These are phyloP conservation scores for Spermophilus dauricus DNA, from an alignment of 2,113 vertebrate species.

Conservation along the genomic window DNA sequence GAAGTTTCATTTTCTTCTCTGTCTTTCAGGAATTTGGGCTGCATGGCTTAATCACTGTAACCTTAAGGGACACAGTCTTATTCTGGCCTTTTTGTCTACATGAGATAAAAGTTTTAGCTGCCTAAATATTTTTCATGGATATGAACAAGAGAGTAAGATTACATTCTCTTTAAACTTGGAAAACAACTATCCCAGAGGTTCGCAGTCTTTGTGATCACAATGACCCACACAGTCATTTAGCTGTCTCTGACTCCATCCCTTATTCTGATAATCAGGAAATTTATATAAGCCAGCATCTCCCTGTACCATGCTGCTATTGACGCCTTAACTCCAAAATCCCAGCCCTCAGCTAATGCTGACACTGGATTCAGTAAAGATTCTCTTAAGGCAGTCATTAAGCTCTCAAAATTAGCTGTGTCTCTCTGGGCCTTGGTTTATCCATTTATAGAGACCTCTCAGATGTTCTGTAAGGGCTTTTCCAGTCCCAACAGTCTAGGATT, in stretches of 20 bases:
- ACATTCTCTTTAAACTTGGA: not conserved
- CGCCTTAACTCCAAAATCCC: conserved; percentile 29
- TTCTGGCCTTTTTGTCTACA: not conserved
- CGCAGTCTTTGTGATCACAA: not conserved
- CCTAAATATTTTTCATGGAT: conserved; percentile 20
- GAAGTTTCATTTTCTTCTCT: conserved; percentile 67
- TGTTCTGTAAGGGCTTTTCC: not conserved
- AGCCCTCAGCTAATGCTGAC: not conserved
- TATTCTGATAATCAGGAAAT: conserved; percentile 21
- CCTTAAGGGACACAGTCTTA: not conserved
- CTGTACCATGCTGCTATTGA: not conserved
- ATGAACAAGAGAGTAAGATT: not conserved
- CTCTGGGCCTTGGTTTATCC: not conserved
- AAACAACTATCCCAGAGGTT: not conserved
- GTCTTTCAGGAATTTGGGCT: conserved; percentile 78
- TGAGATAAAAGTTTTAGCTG: conserved; percentile 11
- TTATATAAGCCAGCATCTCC: not conserved
- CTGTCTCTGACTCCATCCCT: not conserved
- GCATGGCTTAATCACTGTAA: conserved; percentile 45
- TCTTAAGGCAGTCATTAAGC: not conserved
- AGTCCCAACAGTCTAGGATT: not conserved
- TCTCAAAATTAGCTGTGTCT: conserved; percentile 22
- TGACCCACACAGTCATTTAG: not conserved
- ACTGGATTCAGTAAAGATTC: conserved; percentile 7
- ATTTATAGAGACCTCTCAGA: not conserved